Evolutionary conservation across 2,113 vertebrate genomes (phyloP).

Genomic region (Myiopsitta monachus): DNA sequence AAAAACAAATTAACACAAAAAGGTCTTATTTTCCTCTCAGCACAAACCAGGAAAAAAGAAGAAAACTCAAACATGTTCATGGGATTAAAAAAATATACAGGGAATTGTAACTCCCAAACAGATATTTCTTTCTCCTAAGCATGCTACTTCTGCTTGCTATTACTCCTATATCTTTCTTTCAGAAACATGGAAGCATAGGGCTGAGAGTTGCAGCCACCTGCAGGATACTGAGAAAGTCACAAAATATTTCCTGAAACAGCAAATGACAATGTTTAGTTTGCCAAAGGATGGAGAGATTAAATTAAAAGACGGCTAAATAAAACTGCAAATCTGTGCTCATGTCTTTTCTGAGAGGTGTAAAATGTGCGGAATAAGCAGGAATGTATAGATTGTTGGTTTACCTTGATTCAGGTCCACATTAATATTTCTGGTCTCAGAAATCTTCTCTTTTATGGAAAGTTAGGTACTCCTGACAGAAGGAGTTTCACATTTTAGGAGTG

Average conservation of each 20-base stretch:
- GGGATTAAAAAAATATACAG: not conserved
- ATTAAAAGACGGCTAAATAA: not conserved
- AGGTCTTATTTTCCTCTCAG: not conserved
- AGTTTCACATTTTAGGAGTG: not conserved
- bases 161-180: not conserved
- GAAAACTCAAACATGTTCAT: not conserved
- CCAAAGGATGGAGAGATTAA: not conserved
- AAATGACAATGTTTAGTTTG: slow-evolving; percentile 14
- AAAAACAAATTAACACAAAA: not conserved
- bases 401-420: not conserved
- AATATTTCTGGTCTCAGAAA: slow-evolving; percentile 7
- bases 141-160: not conserved
- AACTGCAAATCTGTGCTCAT: not conserved
- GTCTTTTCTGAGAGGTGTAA: not conserved
- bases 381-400: not conserved
- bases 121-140: not conserved
- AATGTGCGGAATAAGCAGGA: not conserved
- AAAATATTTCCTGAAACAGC: slow-evolving; percentile 15
- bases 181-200: not conserved
- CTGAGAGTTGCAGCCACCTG: slow-evolving; percentile 19
- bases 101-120: not conserved
- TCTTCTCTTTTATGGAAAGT: not conserved
- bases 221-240: not conserved
- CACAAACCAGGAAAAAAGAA: not conserved
- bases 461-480: not conserved